These are phyloP conservation scores for Paramormyrops kingsleyae DNA, from an alignment of 2,113 vertebrate genomes.

Conservation along the genomic window DNA sequence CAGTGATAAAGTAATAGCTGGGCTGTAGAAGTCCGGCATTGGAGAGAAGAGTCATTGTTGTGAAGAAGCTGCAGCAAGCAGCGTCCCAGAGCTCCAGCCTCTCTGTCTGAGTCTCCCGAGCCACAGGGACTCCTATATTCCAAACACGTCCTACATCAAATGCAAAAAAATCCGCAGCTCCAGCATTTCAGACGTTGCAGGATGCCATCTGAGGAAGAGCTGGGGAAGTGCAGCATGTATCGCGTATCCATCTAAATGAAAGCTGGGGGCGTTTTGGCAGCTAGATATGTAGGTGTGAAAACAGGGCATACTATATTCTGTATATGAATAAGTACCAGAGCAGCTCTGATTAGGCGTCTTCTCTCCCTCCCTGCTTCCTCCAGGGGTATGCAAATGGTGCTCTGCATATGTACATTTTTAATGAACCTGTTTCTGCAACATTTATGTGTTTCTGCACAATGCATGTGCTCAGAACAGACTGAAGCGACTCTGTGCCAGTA, in stretches of 20 bases:
- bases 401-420: slow-evolving; percentile 1
- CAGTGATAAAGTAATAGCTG: neutral
- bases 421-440: neutral
- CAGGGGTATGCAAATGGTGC: neutral
- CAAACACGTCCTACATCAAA: neutral
- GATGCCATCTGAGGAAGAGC: neutral
- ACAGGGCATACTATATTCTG: neutral
- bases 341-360: neutral
- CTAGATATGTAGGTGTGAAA: neutral
- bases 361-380: neutral
- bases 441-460: neutral
- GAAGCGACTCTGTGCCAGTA: neutral
- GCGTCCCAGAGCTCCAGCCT: neutral
- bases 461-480: neutral
- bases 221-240: neutral
- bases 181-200: neutral
- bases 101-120: neutral
- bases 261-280: neutral
- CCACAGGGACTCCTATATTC: neutral
- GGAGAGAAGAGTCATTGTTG: neutral
- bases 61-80: neutral
- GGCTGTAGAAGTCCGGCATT: neutral
- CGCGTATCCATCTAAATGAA: neutral
- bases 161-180: neutral
- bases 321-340: neutral